Evolutionary conservation across 2,888 invertebrate species (phyloP).

Genomic region (Ormyrus labotus): DNA sequence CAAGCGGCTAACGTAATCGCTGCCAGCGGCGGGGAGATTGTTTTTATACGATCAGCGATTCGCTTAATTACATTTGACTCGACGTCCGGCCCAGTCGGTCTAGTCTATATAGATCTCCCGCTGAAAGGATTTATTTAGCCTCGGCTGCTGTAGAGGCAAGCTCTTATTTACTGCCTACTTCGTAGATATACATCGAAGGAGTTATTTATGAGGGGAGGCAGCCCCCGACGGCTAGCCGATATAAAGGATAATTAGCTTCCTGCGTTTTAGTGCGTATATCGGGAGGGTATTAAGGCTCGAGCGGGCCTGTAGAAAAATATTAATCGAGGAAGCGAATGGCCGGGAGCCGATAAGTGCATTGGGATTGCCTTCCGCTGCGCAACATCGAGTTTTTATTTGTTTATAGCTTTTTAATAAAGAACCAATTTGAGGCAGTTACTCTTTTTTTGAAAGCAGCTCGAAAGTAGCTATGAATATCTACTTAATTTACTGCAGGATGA

Average conservation of each 20-base stretch:
- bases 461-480: too few species aligned
- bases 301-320: too few species aligned
- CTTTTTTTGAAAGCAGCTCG: too few species aligned
- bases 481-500: too few species aligned
- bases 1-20: conserved; percentile 1
- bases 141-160: too few species aligned
- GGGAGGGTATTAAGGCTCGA: background rate
- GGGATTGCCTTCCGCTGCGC: too few species aligned
- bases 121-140: conserved; percentile 29
- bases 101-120: background rate
- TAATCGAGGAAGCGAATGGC: too few species aligned
- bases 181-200: background rate
- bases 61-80: conserved; percentile 32
- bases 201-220: conserved; percentile 18
- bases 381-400: too few species aligned
- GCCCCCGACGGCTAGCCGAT: background rate
- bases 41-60: conserved; percentile 33
- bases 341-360: too few species aligned
- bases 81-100: background rate
- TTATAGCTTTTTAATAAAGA: too few species aligned
- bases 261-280: background rate
- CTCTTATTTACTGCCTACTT: conserved; percentile 28
- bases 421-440: too few species aligned
- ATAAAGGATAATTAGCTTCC: too few species aligned
- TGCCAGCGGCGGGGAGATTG: conserved; percentile 8